phyloP scores from a whole-genome alignment of 2,797 vertebrate genomes.

The Schizopygopsis pylzovi region DNA sequence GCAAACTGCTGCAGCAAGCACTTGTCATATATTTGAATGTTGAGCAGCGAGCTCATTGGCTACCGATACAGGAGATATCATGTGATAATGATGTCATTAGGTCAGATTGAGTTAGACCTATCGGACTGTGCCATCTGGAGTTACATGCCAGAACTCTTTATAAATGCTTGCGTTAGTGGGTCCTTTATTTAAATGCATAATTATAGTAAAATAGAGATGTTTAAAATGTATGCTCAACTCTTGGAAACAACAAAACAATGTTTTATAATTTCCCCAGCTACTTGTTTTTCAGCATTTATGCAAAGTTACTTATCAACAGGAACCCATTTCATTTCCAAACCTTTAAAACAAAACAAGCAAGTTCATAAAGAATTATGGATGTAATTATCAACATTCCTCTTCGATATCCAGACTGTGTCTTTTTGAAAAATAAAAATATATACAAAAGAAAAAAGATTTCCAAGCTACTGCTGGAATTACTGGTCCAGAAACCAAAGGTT shows the following conservation, averaged over 20 bases:
- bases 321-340: slow-evolving; percentile 6
- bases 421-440: background rate
- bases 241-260: background rate
- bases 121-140: background rate
- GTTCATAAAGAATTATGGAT: background rate
- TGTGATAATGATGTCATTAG: background rate
- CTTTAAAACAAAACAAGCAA: slow-evolving; percentile 1
- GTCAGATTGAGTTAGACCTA: background rate
- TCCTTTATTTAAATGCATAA: background rate
- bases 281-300: background rate
- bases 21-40: background rate
- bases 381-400: background rate
- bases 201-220: background rate
- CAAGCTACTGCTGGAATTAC: background rate
- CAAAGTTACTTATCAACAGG: background rate
- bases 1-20: background rate
- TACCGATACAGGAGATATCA: background rate
- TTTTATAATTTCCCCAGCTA: background rate
- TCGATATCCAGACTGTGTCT: background rate
- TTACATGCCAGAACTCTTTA: background rate
- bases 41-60: background rate
- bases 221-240: background rate
- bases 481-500: background rate
- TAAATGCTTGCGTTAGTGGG: background rate
- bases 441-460: background rate